Base-by-base conservation (phyloP, 2,888 invertebrate species). In the Drosophila kuntzei region DNA sequence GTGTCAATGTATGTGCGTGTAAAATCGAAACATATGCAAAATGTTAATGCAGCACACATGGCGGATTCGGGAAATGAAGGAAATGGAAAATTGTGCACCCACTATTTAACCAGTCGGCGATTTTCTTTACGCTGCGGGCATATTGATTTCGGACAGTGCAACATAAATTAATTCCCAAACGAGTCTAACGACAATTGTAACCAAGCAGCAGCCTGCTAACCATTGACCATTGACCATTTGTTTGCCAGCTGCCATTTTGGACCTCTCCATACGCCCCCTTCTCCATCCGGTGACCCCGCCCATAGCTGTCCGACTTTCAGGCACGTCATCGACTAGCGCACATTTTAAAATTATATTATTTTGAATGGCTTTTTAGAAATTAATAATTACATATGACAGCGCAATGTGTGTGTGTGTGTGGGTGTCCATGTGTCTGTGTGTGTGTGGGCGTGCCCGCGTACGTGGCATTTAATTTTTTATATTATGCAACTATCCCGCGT, bases 321-420 rank as follows among this genome's bases (percentile, higher is more conserved):
- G 55, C 84, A 87, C 80, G 82, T 86, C 87, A 77, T 61, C 83
- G 65, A 43, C 62, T 47, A 39, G 43, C 54, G 60, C 50, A 55
- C 63, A 78, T 84, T 84, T 87, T 89, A 71, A 87, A 89, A 84
- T 84, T 86, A 88, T 88, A 88, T 86, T 87, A 89, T 84, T 89
- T 80, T 89, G 89, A 89, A 89, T 84, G 87, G 87, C 87, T 89
- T 84, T 83, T 89, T 89, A 87, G 89, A 84, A 84, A 84, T 87
- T 87, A 87, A 87, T 84, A 84, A 84, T 89, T 87, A 87, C 89
- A 84, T 72, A 71, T 83, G 89, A 80, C 89, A 70, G 67, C 61
- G 47, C 34, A 51, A 47, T 47, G 39, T n/a, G n/a, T 32, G 7
- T 50, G 32, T 11, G 36, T 18, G 44, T 18, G 18, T 22, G 46